Base-by-base conservation (phyloP, 2,113 vertebrate species). In the Pollachius pollachius region DNA sequence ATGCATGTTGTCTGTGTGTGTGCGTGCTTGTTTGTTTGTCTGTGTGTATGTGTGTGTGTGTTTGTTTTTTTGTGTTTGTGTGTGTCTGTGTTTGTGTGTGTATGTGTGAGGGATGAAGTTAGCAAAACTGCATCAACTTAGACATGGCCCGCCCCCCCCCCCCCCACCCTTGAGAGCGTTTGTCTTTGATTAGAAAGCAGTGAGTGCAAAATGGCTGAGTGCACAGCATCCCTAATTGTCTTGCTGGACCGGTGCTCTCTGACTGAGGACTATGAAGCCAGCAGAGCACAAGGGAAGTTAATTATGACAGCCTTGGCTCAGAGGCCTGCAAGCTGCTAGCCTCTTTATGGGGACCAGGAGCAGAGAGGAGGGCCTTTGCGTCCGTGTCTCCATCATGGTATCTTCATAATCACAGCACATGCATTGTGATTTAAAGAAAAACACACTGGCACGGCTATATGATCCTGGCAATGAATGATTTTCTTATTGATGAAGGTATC, bases 191-290 rank as follows among this genome's bases (percentile, higher is more conserved):
- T 85, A 74, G 79, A 76, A 79, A 13, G 65, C 74, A 17, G 54
- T 4, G 52, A 58, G 77, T 15, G 19, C 67, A 70, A 74, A 78
- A 81, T 2, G 83, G 79, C 80, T 85, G 85, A 81, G 74, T 83
- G 81, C 80, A 79, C 85, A 74, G 71, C 64, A 82, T 73, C 79
- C 71, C 75, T 89, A 88, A 89, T 87, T 88, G 84, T 84, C 80
- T 87, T 63, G 65, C 77, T 77, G 77, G 87, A 75, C 83, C 85
- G 77, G 72, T 75, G 75, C 75, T 62, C 77, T 63, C 73, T 83
- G 81, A 87, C 84, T 74, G 69, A 68, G 83, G 81, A 83, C 77
- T 63, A 84, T 68, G 73, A 73, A 68, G 81, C 81, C 76, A 84
- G 80, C 30, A 48, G 72, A 78, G 81, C 64, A 52, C 74, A 65